Percentiles rank a stretch among this genome's conserved stretches.
Conservation (phyloP, 2,113 vertebrate genomes). For the Pandion haliaetus region DNA sequence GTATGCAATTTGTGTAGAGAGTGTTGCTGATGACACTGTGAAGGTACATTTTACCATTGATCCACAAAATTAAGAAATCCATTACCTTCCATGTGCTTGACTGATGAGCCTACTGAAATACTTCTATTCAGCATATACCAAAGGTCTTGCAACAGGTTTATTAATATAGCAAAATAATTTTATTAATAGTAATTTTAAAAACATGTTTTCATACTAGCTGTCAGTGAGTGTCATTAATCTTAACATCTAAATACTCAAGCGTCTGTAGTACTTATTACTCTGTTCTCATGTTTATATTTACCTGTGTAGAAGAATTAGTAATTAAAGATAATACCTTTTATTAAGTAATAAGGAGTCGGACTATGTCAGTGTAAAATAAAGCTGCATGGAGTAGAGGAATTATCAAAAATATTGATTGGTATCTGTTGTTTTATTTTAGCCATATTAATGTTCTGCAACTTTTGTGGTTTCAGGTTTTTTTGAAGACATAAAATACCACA, state of each 20-base stretch:
- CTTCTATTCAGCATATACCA: background rate
- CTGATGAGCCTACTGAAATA: background rate
- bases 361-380: background rate
- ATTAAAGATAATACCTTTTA: background rate
- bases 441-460: background rate
- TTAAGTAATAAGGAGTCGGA: background rate
- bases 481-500: background rate
- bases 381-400: background rate
- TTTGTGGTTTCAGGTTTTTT: background rate
- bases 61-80: background rate
- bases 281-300: background rate
- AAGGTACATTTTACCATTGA: background rate
- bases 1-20: rapidly evolving
- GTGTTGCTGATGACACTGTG: background rate
- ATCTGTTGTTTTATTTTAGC: background rate
- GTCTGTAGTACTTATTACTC: background rate
- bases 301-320: background rate
- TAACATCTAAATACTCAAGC: background rate
- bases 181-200: background rate
- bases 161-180: background rate
- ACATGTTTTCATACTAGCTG: background rate
- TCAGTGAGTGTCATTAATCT: background rate
- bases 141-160: background rate
- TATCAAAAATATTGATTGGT: background rate
- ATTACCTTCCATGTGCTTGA: background rate